Evolutionary conservation across 2,888 invertebrate genomes (phyloP), one percentile per base, ranked within the genome.

Genomic region (Pyrocoelia pectoralis): DNA sequence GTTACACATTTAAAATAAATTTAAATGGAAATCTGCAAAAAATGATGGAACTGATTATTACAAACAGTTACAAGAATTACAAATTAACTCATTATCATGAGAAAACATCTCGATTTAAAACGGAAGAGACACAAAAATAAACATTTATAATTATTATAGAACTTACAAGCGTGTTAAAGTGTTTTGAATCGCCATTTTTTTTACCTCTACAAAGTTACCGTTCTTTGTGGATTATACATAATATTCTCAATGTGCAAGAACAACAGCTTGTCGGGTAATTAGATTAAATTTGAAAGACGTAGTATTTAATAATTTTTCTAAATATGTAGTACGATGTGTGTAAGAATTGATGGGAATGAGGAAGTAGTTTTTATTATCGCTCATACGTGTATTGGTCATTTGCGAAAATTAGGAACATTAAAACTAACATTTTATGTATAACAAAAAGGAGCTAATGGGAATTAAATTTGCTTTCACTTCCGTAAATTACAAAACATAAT

Each of bases 81-180:
- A 46, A 56, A 62, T 56, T 29, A 41, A 43, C 28, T 33, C 33
- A 19, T 63, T 63, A 63, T 63, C 63, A 58, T 55, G 58, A 55
- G 63, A 63, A 58, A 50, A 54, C 8, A 63, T 63, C 63, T 58
- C 48, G 19, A 40, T 49, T 54, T 63, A 24, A 58, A 41, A 41
- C 58, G 55, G 63, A 63, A 63, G 63, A 63, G 54, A 53, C 57
- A n/a, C n/a, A n/a, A n/a, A n/a, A 56, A 48, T 56, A 54, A 57
- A 50, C 55, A 51, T 54, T 55, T 63, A 48, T 63, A 63, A 63
- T 63, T 63, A 56, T 55, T 53, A 59, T 14, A 41, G 38, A 50
- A 60, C 49, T 55, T 49, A 33, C 54, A 50, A 60, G 60, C 60
- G 60, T 60, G 60, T 54, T 60, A 60, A 60, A 55, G 60, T 55